Conservation (phyloP, 2,113 vertebrate species). For the Stercorarius parasiticus region DNA sequence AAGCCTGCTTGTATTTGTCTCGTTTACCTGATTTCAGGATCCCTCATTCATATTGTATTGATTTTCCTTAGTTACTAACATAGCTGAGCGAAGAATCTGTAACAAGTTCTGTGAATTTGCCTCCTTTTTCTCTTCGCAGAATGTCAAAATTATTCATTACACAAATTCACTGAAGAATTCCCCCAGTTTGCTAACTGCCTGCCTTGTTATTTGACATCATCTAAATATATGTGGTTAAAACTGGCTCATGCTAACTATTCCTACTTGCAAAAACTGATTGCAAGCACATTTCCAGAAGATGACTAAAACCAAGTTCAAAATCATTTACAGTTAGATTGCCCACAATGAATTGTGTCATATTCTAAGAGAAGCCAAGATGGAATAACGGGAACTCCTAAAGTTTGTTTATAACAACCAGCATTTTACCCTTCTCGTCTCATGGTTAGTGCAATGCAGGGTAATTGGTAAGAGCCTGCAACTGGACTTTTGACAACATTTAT, state of each 20-base stretch:
- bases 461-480: neutral
- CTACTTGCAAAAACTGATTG: neutral
- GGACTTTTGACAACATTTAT: constrained; percentile 46
- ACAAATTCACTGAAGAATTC: neutral
- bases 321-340: neutral
- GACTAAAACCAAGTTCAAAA: neutral
- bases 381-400: neutral
- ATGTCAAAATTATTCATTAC: neutral
- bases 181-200: neutral
- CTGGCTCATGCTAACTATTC: neutral
- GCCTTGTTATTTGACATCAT: constrained; percentile 1
- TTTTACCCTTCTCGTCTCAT: neutral
- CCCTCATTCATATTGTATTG: constrained; percentile 9
- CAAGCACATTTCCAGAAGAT: constrained; percentile 12
- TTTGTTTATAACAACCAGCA: neutral
- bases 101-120: neutral
- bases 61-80: neutral
- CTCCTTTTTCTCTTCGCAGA: neutral
- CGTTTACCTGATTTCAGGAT: neutral
- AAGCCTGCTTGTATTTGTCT: neutral
- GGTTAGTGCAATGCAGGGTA: neutral
- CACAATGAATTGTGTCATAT: neutral
- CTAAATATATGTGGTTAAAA: constrained; percentile 23
- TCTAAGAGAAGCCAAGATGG: neutral
- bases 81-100: neutral